Evolutionary conservation across 2,113 vertebrate species (phyloP), one percentile per base, ranked within the genome.

Genomic region (Ranitomeya imitator): DNA sequence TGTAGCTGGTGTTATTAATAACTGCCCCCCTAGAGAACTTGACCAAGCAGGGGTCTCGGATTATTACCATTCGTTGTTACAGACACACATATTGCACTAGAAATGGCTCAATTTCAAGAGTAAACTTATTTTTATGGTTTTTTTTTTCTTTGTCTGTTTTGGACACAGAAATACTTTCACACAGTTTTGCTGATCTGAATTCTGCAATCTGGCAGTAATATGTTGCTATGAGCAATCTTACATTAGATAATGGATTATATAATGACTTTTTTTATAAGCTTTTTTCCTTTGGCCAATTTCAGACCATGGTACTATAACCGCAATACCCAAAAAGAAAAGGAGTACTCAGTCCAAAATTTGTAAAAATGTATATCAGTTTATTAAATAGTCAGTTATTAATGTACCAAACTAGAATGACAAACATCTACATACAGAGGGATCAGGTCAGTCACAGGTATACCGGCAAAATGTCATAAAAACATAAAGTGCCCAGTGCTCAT

Each of bases 1-100:
- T 83, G 81, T n/a, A 83, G 51, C 81, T 45, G 59, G 19, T 77
- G 76, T 77, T 83, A 74, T 51, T 80, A 81, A 67, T 79, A 67
- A 55, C 5, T 54, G 74, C 37, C 23, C 55, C 73, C 69, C 77
- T 57, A 6, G 52, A 80, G 78, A 59, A 59, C 78, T 11, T 59
- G 14, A 18, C 7, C 78, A 80, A 26, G 23, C 23, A 26, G n/a
- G 55, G n/a, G 78, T 13, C 55, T 31, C 15, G 18, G 6, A 60
- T 80, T 59, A 80, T 80, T 80, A 57, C 55, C 31, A 31, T 14
- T 59, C 54, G 26, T 60, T 16, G 8, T 55, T 55, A 15, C 7
- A 23, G 21, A 23, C 5, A 76, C 18, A 21, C 37, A n/a, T 55
- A 45, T 55, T 23, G 3, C 2, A 57, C 77, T 26, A 79, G 10